These are phyloP conservation scores for Psephotus haematonotus DNA, from an alignment of 2,113 vertebrate genomes.

Conservation along the genomic window DNA sequence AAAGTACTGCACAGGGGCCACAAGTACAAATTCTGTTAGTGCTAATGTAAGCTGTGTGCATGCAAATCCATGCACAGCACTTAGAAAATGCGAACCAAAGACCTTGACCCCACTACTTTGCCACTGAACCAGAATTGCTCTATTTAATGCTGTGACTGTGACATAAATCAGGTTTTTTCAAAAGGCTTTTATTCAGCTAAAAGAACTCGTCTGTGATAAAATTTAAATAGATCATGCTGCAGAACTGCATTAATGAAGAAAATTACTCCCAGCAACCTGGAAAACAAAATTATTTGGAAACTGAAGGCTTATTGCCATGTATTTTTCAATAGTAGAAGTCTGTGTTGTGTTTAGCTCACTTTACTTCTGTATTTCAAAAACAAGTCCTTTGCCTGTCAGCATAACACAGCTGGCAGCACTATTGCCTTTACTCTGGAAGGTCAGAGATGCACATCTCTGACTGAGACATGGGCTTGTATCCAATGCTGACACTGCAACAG, in stretches of 20 bases:
- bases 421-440: constrained; percentile 32
- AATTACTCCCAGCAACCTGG: constrained; percentile 15
- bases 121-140: neutral
- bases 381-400: constrained; percentile 38
- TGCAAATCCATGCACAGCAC: constrained; percentile 27
- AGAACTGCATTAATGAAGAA: constrained; percentile 25
- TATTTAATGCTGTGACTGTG: neutral
- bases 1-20: constrained; percentile 40
- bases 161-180: constrained; percentile 15
- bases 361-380: constrained; percentile 1
- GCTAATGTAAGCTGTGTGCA: constrained; percentile 10
- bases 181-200: constrained; percentile 19
- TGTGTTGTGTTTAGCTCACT: neutral
- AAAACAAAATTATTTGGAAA: constrained; percentile 50
- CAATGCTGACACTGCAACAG: constrained; percentile 58
- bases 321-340: neutral
- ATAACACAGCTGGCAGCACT: constrained; percentile 57
- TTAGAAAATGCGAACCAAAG: neutral
- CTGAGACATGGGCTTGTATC: constrained; percentile 23
- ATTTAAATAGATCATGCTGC: neutral
- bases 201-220: neutral
- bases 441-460: constrained; percentile 35
- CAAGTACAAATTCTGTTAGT: neutral
- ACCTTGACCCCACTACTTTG: neutral
- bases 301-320: neutral